Base-by-base conservation (phyloP, 2,113 vertebrate species). In the Alethe diademata region DNA sequence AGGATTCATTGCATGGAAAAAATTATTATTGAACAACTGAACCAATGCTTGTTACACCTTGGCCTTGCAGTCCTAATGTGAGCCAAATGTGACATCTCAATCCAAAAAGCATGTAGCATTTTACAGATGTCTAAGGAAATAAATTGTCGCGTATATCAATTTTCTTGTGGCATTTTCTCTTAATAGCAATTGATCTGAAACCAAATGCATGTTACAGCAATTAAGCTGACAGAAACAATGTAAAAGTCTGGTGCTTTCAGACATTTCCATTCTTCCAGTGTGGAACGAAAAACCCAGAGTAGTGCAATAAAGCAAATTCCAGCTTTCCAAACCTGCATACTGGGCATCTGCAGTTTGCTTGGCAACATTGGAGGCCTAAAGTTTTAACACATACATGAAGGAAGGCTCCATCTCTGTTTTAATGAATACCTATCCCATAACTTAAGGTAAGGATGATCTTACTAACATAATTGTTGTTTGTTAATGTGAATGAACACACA, bases 31-130 rank as follows among this genome's bases (percentile, higher is more conserved):
- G 84, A 95, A 69, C 8, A 71, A 90, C 58, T 82, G 73, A 95
- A 90, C 70, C 80, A 65, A 28, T 54, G 58, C 43, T 82, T 91
- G 66, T 72, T 94, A 90, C 42, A 92, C 76, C 73, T 94, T 87
- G 42, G 45, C 54, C 73, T 94, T 95, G 70, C 89, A 85, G 50
- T 42, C 58, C 58, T 93, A 95, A 89, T 70, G 57, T 69, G 45
- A 95, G 84, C 84, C 93, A 97, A 97, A 91, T 85, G 86, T 71
- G 90, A 91, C 81, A 73, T 87, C 93, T 89, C 84, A 93, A 81
- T 95, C 84, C n/a, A 33, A 86, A 85, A 91, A 35, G 70, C 6
- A 1, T 72, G 78, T 18, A 90, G 84, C 4, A 70, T 95, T 91
- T 95, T 95, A 87, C 86, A 92, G 80, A 91, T 82, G 84, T 92